These are phyloP conservation scores for Temnopleurus reevesii DNA, from an alignment of 53 echinoderm and acorn worm genomes.

Conservation along the genomic window DNA sequence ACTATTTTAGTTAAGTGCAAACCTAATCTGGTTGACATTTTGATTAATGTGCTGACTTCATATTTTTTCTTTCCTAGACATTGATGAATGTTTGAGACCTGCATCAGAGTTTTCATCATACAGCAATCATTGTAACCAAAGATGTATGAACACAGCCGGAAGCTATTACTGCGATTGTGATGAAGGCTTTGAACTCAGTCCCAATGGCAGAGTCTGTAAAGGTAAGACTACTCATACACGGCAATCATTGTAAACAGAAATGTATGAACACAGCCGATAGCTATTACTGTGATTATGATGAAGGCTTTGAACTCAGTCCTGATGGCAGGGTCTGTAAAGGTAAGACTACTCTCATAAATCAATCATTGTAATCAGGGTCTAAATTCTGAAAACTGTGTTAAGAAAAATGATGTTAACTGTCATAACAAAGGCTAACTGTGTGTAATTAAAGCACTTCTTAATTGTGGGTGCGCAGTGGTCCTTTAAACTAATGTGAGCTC, in stretches of 20 bases:
- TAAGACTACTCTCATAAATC: background rate
- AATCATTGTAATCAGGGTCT: constrained; percentile 91
- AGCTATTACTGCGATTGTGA: constrained; percentile 98
- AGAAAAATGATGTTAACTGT: too few species aligned
- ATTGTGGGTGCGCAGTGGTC: too few species aligned
- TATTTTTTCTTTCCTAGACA: constrained; percentile 60
- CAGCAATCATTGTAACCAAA: constrained; percentile 88
- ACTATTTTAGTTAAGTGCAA: too few species aligned
- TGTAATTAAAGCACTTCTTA: too few species aligned
- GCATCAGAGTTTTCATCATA: constrained; percentile 51
- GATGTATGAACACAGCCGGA: constrained; percentile 87
- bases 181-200: constrained; percentile 91
- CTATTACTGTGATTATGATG: constrained; percentile 95
- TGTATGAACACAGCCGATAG: constrained; percentile 93
- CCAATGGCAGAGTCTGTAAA: constrained; percentile 98
- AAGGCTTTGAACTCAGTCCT: constrained; percentile 93
- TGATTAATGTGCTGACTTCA: background rate
- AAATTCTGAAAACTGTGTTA: too few species aligned
- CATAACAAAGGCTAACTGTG: too few species aligned
- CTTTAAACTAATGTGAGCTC: too few species aligned
- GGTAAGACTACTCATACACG: constrained; percentile 54
- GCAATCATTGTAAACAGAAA: constrained; percentile 81
- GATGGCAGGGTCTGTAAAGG: constrained; percentile 99
- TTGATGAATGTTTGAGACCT: constrained; percentile 79
- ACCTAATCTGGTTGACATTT: too few species aligned